These are phyloP conservation scores for Protonemura montana DNA, from an alignment of 2,888 invertebrate species.

Conservation along the genomic window DNA sequence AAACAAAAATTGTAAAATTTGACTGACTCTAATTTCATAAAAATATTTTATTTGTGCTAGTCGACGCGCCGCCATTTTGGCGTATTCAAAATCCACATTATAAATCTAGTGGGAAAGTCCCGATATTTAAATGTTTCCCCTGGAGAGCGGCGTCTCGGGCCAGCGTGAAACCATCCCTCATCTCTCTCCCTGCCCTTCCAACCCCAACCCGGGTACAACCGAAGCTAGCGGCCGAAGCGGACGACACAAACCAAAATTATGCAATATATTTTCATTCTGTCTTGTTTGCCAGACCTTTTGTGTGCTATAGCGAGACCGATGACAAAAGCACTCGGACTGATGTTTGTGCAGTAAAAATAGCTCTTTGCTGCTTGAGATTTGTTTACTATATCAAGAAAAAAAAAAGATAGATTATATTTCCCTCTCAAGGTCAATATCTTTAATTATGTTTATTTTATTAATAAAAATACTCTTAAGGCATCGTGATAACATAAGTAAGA, in stretches of 20 bases:
- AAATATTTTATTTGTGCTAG: slow-evolving; percentile 15
- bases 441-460: no score
- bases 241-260: slow-evolving; percentile 39
- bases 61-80: neutral
- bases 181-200: neutral
- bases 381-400: neutral
- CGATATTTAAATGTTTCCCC: slow-evolving; percentile 33
- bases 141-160: neutral
- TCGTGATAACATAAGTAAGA: no score
- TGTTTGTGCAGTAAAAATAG: neutral
- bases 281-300: slow-evolving; percentile 25
- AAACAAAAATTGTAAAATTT: neutral
- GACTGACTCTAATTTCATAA: neutral
- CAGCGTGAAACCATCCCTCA: slow-evolving; percentile 7
- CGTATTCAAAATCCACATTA: neutral
- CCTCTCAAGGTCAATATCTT: no score
- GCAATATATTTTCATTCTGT: slow-evolving; percentile 45
- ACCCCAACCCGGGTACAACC: neutral
- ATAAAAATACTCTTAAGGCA: no score
- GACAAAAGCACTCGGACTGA: neutral
- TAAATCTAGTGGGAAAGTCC: slow-evolving; percentile 21
- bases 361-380: neutral
- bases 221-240: neutral
- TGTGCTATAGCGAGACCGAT: slow-evolving; percentile 18
- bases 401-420: neutral